phyloP scores from a whole-genome alignment of 2,888 invertebrate genomes.

The Xanthia togata region DNA sequence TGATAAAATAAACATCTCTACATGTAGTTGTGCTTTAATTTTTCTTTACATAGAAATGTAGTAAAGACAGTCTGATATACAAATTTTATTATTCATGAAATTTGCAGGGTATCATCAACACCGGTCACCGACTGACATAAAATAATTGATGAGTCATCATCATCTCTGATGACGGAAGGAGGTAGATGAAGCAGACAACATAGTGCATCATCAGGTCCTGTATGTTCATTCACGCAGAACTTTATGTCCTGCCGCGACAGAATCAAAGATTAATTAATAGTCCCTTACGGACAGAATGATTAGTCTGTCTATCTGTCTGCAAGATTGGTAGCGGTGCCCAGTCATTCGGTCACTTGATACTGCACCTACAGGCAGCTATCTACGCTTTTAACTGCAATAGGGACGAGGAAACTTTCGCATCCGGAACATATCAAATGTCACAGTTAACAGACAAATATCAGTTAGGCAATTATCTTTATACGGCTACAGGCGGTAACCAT shows the following conservation, averaged over 20 bases:
- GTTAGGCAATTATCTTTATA: slow-evolving; percentile 38
- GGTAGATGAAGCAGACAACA: background rate
- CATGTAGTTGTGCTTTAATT: slow-evolving; percentile 15
- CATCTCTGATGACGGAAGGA: too few species aligned
- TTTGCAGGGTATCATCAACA: background rate
- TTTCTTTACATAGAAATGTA: slow-evolving; percentile 1
- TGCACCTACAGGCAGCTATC: background rate
- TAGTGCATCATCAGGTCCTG: too few species aligned
- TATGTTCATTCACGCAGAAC: background rate
- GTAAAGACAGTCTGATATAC: background rate
- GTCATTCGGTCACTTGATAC: slow-evolving; percentile 7
- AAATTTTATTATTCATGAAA: background rate
- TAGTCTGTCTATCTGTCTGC: background rate
- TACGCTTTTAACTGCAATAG: slow-evolving; percentile 4
- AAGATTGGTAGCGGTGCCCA: background rate
- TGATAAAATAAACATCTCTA: slow-evolving; percentile 24
- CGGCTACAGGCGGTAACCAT: slow-evolving; percentile 29
- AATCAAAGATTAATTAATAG: too few species aligned
- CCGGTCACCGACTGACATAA: background rate
- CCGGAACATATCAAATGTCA: slow-evolving; percentile 48
- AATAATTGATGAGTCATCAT: background rate
- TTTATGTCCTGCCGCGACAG: background rate
- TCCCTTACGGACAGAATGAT: background rate
- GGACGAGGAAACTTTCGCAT: slow-evolving; percentile 12
- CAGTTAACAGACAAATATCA: slow-evolving; percentile 50